phyloP scores from a whole-genome alignment of 2,888 invertebrate genomes.

The Lymantria monacha region DNA sequence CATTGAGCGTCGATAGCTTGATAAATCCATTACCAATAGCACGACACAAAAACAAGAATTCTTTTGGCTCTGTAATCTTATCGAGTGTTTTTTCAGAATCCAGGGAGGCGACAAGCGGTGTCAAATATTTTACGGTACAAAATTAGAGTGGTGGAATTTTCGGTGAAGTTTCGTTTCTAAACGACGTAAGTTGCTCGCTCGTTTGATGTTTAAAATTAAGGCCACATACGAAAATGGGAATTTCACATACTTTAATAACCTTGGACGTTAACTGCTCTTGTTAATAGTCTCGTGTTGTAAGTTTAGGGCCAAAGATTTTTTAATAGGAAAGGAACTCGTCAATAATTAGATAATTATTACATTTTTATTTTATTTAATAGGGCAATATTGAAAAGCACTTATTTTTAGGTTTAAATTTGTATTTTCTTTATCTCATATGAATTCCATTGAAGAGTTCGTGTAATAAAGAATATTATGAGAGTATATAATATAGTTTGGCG shows the following conservation, averaged over 20 bases:
- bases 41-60: conserved; percentile 24
- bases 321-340: too few relatives aligned
- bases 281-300: conserved; percentile 31
- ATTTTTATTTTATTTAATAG: too few relatives aligned
- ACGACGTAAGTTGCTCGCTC: conserved; percentile 55
- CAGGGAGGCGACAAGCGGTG: conserved; percentile 37
- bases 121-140: conserved; percentile 49
- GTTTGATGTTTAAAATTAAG: conserved; percentile 55
- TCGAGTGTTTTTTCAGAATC: conserved; percentile 29
- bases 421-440: too few relatives aligned
- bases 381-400: too few relatives aligned
- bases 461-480: too few relatives aligned
- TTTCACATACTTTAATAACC: conserved; percentile 47
- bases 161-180: conserved; percentile 48
- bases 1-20: conserved; percentile 25
- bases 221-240: conserved; percentile 47
- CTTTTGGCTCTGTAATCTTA: conserved; percentile 27
- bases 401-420: too few relatives aligned
- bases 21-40: conserved; percentile 33
- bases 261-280: conserved; percentile 23
- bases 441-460: too few relatives aligned
- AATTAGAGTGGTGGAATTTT: conserved; percentile 47
- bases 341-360: too few relatives aligned
- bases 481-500: too few relatives aligned
- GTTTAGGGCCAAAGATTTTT: conserved; percentile 1